A percentile compares a stretch with the other conserved stretches of the same genome.
phyloP scores from a whole-genome alignment of 2,888 invertebrate species.

The Chrysolina haemoptera region DNA sequence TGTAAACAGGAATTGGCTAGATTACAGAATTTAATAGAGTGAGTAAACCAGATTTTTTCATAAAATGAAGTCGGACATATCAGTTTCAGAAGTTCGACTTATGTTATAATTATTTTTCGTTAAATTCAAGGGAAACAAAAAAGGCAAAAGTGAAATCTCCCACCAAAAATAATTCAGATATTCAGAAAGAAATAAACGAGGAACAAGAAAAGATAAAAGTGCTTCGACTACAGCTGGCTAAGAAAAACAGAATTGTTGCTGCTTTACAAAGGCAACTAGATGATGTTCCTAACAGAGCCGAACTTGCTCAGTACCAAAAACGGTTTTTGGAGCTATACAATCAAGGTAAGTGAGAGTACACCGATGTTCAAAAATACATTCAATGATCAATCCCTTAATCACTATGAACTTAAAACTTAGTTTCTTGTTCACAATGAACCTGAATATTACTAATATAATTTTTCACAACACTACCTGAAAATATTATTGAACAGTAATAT shows the following conservation, averaged over 20 bases:
- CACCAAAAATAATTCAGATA: slow-evolving; percentile 69
- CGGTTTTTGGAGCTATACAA: slow-evolving; percentile 96
- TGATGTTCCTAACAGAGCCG: slow-evolving; percentile 93
- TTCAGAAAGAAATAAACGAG: slow-evolving; percentile 72
- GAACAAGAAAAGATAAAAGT: slow-evolving; percentile 76
- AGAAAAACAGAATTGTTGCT: slow-evolving; percentile 84
- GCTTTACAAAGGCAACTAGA: slow-evolving; percentile 89
- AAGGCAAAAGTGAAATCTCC: slow-evolving; percentile 67
- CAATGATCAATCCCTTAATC: too few species aligned
- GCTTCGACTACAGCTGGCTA: slow-evolving; percentile 81
- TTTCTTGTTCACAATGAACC: too few species aligned
- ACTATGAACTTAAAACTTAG: too few species aligned
- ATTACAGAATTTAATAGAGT: slow-evolving; percentile 66
- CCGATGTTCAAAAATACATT: too few species aligned
- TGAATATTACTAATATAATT: too few species aligned
- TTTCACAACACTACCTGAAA: too few species aligned
- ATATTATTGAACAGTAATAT: too few species aligned
- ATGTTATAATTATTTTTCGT: neutral
- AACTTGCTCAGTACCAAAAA: slow-evolving; percentile 95
- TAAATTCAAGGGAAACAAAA: slow-evolving; percentile 69
- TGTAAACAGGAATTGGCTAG: slow-evolving; percentile 77
- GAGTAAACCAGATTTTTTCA: slow-evolving; percentile 43
- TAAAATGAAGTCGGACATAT: neutral
- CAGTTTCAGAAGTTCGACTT: neutral
- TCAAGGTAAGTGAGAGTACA: slow-evolving; percentile 76